Conservation (phyloP, 2,888 invertebrate genomes). For the Chloroclysta siterata region DNA sequence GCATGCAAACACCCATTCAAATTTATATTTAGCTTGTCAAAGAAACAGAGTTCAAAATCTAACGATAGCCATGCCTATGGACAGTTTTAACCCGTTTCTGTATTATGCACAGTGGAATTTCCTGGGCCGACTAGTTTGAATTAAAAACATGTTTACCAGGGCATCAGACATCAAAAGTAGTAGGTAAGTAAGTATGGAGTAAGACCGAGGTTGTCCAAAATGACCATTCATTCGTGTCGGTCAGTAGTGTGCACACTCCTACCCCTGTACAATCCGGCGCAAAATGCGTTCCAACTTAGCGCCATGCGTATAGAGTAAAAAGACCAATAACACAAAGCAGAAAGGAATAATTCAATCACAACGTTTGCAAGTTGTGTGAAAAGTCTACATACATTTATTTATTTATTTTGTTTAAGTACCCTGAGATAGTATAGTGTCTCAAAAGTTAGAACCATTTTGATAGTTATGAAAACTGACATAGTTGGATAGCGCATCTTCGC, state of each 20-base stretch:
- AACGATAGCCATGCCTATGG: too few species aligned
- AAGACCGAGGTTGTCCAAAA: background rate
- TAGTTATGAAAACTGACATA: too few species aligned
- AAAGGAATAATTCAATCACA: background rate
- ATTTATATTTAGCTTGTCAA: background rate
- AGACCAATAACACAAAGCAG: background rate
- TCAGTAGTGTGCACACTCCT: background rate
- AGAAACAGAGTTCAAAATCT: slow-evolving; percentile 1
- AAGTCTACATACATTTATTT: too few species aligned
- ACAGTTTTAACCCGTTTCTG: too few species aligned
- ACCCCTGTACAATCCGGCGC: background rate
- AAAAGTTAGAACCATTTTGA: too few species aligned
- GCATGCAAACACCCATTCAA: background rate
- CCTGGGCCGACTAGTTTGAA: slow-evolving; percentile 2
- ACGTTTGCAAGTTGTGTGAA: background rate
- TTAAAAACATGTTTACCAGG: slow-evolving; percentile 26
- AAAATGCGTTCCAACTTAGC: background rate
- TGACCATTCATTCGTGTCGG: background rate
- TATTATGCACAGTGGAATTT: too few species aligned
- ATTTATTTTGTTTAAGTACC: too few species aligned
- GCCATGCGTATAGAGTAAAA: background rate
- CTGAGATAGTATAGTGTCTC: too few species aligned
- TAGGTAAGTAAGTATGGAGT: background rate
- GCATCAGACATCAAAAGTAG: slow-evolving; percentile 11
- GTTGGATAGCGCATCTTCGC: too few species aligned